A percentile compares a stretch with the other conserved stretches of the same genome.
These are phyloP conservation scores for Teleogryllus occipitalis DNA, from an alignment of 1,140 invertebrate species.

Conservation along the genomic window DNA sequence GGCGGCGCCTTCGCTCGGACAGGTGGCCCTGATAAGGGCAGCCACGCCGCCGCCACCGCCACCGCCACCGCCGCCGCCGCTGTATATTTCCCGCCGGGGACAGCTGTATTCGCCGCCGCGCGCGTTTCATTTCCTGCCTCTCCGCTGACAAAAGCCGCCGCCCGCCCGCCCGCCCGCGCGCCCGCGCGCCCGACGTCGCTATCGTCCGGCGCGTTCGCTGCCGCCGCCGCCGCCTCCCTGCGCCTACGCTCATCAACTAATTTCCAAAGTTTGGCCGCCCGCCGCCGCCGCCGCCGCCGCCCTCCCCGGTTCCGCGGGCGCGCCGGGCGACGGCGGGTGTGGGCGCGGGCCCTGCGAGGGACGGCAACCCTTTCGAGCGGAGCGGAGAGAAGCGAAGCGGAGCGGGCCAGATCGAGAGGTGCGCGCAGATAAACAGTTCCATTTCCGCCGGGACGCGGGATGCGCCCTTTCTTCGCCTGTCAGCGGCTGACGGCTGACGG, in stretches of 20 bases:
- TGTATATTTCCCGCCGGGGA: background rate
- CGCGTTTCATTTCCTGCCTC: background rate
- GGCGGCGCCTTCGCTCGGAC: too few relatives aligned
- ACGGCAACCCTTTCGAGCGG: background rate
- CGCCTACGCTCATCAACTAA: background rate
- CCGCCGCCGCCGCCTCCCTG: too few relatives aligned
- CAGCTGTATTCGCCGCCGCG: background rate
- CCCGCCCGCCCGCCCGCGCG: too few relatives aligned
- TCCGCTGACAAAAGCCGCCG: background rate
- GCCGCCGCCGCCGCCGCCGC: too few relatives aligned
- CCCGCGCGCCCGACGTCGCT: too few relatives aligned
- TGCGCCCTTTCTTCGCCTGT: background rate
- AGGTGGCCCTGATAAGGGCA: too few relatives aligned
- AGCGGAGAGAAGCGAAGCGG: too few relatives aligned
- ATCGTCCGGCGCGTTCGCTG: too few relatives aligned
- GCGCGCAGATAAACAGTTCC: background rate
- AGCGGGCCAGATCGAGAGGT: background rate
- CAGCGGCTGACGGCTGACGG: background rate
- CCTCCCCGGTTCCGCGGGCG: background rate
- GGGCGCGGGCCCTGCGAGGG: background rate
- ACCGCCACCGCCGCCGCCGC: too few relatives aligned
- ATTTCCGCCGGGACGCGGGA: background rate
- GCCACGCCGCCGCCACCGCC: background rate
- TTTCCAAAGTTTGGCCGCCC: background rate
- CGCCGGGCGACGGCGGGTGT: background rate